phyloP scores from a whole-genome alignment of 2,797 vertebrate species.

The Sternarchorhynchus goeldii region DNA sequence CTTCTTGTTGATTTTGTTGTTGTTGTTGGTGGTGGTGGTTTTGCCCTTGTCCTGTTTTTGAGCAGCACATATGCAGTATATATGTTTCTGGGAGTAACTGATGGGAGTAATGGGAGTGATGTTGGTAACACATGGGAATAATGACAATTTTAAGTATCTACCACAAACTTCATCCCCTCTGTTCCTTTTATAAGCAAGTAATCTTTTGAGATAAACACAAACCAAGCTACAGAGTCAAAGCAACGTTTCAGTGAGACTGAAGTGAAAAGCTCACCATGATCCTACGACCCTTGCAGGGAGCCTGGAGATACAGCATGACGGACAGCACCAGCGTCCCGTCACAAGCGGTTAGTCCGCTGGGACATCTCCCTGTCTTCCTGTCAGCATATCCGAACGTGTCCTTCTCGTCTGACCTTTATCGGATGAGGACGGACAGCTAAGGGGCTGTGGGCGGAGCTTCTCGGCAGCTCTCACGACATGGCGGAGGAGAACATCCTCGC shows the following conservation, averaged over 20 bases:
- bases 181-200: not conserved
- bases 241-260: slow-evolving; percentile 7
- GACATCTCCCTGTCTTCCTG: slow-evolving; percentile 23
- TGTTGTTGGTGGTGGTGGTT: not conserved
- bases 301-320: slow-evolving; percentile 9
- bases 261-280: slow-evolving; percentile 31
- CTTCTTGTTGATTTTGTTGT: not conserved
- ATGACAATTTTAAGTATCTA: too few relatives aligned
- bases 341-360: slow-evolving; percentile 12
- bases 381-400: slow-evolving; percentile 13
- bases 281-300: slow-evolving; percentile 22
- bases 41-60: not conserved
- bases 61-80: not conserved
- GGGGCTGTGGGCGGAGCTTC: too few relatives aligned
- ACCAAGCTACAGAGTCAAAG: slow-evolving; percentile 1
- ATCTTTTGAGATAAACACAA: not conserved
- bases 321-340: slow-evolving; percentile 40
- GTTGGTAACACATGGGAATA: too few relatives aligned
- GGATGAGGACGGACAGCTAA: not conserved
- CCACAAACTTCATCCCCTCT: too few relatives aligned
- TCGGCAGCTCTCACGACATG: not conserved
- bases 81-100: too few relatives aligned
- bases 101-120: too few relatives aligned
- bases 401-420: slow-evolving; percentile 38
- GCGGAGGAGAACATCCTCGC: not conserved